A percentile compares a stretch with the other conserved stretches of the same genome.
Conservation (phyloP, 2,888 invertebrate species). For the Chymomyza fuscimana region DNA sequence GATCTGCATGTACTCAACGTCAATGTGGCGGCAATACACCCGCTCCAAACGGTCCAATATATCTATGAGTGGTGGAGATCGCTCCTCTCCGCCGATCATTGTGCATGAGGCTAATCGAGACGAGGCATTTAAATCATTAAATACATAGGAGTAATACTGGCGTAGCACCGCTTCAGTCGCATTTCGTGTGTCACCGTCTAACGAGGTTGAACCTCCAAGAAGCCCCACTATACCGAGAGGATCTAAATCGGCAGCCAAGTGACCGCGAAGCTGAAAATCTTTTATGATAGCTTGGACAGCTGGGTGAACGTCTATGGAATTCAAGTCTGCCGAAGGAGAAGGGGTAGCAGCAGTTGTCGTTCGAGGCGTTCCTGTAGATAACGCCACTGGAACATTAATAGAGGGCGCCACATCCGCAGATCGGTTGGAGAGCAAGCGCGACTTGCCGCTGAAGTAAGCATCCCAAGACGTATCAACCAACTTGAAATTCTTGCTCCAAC, state of each 20-base stretch:
- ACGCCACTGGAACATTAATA: background rate
- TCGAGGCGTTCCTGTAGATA: background rate
- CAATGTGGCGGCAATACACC: conserved; percentile 97
- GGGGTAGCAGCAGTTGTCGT: background rate
- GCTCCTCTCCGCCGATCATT: conserved; percentile 95
- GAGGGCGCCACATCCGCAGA: background rate
- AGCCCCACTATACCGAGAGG: conserved; percentile 84
- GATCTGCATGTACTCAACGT: conserved; percentile 99
- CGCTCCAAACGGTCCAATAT: conserved; percentile 93
- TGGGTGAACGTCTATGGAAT: conserved; percentile 96
- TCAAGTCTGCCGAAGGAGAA: conserved; percentile 83
- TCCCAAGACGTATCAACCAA: conserved; percentile 62
- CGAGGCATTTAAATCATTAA: conserved; percentile 92
- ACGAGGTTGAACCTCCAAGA: conserved; percentile 23
- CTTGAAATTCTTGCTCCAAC: conserved; percentile 45
- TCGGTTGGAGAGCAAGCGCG: background rate
- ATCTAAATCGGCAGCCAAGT: conserved; percentile 88
- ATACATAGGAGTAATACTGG: conserved; percentile 54
- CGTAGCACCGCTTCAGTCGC: conserved; percentile 58
- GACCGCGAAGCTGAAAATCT: conserved; percentile 92
- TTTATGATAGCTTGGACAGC: conserved; percentile 98
- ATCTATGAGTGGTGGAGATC: conserved; percentile 90
- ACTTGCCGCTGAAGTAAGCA: conserved; percentile 44
- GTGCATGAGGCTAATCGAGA: conserved; percentile 98
- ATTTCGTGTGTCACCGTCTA: conserved; percentile 44